A percentile compares a stretch with the other conserved stretches of the same genome.
phyloP scores from a whole-genome alignment of 2,797 vertebrate genomes.

The Periparus ater region DNA sequence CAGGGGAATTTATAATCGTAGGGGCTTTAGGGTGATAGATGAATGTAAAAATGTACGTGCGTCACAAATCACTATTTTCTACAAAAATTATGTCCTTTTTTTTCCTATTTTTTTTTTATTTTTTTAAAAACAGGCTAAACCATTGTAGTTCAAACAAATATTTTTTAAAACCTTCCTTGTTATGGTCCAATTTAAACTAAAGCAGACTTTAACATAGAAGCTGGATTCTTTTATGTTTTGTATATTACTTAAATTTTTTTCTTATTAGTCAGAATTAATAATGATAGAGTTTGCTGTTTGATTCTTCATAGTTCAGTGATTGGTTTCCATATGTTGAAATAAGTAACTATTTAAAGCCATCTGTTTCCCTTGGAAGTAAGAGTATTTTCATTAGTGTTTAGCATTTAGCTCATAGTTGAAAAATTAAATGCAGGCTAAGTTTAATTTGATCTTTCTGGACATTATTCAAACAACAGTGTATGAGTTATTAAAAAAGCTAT shows the following conservation, averaged over 20 bases:
- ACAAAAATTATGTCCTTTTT: not conserved
- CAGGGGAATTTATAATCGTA: not conserved
- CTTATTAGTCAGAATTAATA: constrained; percentile 17
- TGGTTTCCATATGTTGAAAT: constrained; percentile 34
- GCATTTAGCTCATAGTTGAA: not conserved
- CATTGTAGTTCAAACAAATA: not conserved
- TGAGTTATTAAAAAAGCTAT: not conserved
- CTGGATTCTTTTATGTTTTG: not conserved
- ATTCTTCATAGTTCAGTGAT: constrained; percentile 10
- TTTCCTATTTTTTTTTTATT: not conserved
- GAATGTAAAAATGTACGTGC: not conserved
- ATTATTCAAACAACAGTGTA: not conserved
- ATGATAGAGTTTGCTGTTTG: not conserved
- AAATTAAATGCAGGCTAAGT: not conserved
- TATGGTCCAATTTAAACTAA: not conserved
- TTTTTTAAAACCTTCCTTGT: not conserved
- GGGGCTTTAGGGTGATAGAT: not conserved
- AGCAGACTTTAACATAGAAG: not conserved
- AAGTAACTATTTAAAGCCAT: constrained; percentile 27
- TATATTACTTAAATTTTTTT: not conserved
- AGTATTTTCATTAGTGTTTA: not conserved
- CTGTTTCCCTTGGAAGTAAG: constrained; percentile 14
- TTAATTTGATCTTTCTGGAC: not conserved
- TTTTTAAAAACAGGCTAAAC: not conserved
- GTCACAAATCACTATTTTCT: not conserved